phyloP scores from a whole-genome alignment of 2,797 vertebrate species.

The Cottoperca gobio region DNA sequence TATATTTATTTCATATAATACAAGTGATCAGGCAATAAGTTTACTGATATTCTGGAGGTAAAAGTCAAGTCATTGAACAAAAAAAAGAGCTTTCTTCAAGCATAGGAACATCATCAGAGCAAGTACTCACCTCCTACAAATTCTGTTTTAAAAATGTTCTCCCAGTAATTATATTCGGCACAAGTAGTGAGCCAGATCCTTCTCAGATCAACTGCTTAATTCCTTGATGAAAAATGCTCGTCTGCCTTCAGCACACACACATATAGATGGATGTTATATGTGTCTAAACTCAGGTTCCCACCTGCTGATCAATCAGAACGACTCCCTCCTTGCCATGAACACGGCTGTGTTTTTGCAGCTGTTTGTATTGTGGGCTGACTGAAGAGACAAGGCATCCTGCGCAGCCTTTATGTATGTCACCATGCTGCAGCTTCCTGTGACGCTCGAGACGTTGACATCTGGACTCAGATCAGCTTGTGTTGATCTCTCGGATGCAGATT shows the following conservation, averaged over 20 bases:
- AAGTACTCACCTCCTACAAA: conserved; percentile 55
- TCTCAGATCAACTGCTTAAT: conserved; percentile 8
- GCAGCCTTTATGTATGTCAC: conserved; percentile 47
- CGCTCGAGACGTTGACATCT: conserved; percentile 27
- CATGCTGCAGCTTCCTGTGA: conserved; percentile 73
- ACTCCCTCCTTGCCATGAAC: conserved; percentile 38
- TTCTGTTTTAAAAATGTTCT: not conserved
- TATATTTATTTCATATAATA: not conserved
- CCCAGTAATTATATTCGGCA: not conserved
- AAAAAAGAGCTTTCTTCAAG: not conserved
- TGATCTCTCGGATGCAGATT: conserved; percentile 17
- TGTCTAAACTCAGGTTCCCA: conserved; percentile 28
- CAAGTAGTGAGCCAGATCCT: not conserved
- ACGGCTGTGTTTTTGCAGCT: conserved; percentile 64
- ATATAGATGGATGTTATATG: not conserved
- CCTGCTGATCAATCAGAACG: conserved; percentile 35
- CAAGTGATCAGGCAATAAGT: not conserved
- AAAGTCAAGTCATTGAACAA: not conserved
- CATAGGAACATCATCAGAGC: not conserved
- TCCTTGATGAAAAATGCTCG: conserved; percentile 17
- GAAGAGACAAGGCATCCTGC: conserved; percentile 43
- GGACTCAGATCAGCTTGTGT: conserved; percentile 30
- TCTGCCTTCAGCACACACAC: conserved; percentile 11
- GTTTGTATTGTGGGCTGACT: conserved; percentile 41
- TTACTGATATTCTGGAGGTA: not conserved